Percentiles rank a stretch among this genome's conserved stretches.
These are phyloP conservation scores for Spodoptera frugiperda DNA, from an alignment of 1,140 invertebrate species.

Conservation along the genomic window DNA sequence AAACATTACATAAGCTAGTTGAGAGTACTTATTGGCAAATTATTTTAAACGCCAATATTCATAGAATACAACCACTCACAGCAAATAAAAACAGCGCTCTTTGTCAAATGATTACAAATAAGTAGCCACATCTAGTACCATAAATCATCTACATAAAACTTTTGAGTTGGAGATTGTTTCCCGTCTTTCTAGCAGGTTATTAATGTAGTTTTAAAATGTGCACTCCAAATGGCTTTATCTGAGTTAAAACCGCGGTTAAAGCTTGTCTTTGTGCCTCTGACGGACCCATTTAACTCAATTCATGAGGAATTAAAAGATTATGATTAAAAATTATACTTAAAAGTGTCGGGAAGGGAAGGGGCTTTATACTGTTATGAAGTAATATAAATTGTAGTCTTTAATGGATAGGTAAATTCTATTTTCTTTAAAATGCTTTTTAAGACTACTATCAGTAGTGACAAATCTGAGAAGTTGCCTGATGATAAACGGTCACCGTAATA, in stretches of 20 bases:
- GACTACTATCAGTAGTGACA: too few species aligned
- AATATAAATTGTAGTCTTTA: too few species aligned
- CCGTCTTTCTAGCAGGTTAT: conserved; percentile 69
- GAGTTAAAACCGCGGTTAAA: conserved; percentile 72
- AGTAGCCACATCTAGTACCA: conserved; percentile 44
- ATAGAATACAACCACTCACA: too few species aligned
- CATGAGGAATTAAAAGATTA: conserved; percentile 58
- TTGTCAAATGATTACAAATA: conserved; percentile 35
- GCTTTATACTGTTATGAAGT: too few species aligned
- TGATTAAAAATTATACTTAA: conserved; percentile 51
- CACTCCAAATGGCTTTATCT: conserved; percentile 74
- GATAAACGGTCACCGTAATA: too few species aligned
- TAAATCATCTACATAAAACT: conserved; percentile 61
- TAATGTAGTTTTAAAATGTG: conserved; percentile 82
- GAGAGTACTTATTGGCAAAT: too few species aligned
- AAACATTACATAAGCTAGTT: too few species aligned
- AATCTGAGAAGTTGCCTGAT: too few species aligned
- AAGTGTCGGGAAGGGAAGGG: neutral
- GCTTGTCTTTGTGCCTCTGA: conserved; percentile 74
- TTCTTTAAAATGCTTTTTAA: too few species aligned
- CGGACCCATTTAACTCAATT: conserved; percentile 68
- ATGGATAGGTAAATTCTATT: too few species aligned
- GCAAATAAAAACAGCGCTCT: too few species aligned
- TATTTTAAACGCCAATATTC: too few species aligned
- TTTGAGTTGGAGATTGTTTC: conserved; percentile 67